Percentiles rank a stretch among this genome's conserved stretches.
These are phyloP conservation scores for Struthidea cinerea DNA, from an alignment of 2,113 vertebrate species.

Conservation along the genomic window DNA sequence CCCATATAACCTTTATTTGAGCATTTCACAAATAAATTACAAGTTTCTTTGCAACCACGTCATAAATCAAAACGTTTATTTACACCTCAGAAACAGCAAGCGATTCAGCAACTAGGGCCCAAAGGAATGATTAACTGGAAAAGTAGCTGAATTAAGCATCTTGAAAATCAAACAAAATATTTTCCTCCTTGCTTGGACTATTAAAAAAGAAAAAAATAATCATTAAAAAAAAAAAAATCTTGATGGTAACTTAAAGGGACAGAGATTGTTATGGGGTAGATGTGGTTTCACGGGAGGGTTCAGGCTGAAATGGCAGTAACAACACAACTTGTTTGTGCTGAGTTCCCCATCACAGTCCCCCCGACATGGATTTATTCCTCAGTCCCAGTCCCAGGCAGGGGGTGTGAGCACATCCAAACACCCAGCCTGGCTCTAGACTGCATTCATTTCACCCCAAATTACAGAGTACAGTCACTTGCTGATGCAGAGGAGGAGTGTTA, in stretches of 20 bases:
- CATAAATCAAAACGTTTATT: constrained; percentile 68
- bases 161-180: constrained; percentile 14
- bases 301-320: neutral
- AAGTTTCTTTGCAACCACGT: constrained; percentile 65
- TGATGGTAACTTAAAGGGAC: neutral
- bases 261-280: neutral
- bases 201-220: neutral
- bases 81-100: constrained; percentile 65
- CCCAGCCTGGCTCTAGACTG: neutral
- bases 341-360: neutral
- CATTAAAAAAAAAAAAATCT: neutral
- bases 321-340: neutral
- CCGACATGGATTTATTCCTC: neutral
- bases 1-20: constrained; percentile 70
- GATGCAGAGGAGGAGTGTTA: neutral
- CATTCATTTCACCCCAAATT: neutral
- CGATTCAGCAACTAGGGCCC: constrained; percentile 58
- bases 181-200: neutral
- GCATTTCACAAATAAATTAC: constrained; percentile 72
- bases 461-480: neutral
- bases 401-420: neutral
- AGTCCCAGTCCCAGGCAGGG: neutral
- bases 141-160: constrained; percentile 8
- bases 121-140: constrained; percentile 30
- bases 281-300: neutral